Base-by-base conservation (phyloP, 2,797 vertebrate genomes). In the Microctenopoma steveboyesi region DNA sequence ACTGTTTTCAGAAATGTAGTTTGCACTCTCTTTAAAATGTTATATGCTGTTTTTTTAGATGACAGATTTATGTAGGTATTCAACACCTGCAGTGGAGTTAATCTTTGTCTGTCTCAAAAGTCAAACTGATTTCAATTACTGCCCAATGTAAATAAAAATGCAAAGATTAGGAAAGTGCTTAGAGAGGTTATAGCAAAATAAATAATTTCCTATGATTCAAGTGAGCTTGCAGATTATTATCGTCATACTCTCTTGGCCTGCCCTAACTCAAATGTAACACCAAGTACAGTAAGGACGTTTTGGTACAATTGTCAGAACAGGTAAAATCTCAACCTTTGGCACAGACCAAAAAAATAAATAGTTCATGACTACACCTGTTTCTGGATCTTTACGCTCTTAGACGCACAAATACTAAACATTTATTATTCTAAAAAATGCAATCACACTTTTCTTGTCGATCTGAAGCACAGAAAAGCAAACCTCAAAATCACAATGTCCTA, bases 21-120 rank as follows among this genome's bases (percentile, higher is more conserved):
- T 9, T 28, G 35, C 45, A 70, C 30, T 18, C 12, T 43, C 30
- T 16, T 55, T 53, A 10, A 53, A 54, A 46, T 74, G 13, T 2
- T 46, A 46, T 25, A 55, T 33, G 53, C 7, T 15, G 49, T 30
- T 51, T 55, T 63, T 63, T 13, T 15, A n/a, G 10, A 30, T 35
- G 33, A 67, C 40, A 52, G 25, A 22, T 30, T 7, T 50, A 3
- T 1, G 22, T 22, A 22, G 37, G 5, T 37, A 51, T 61, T 53
- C 27, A 69, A 64, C 10, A 61, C 25, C 49, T 70, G 14, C 28
- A 42, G 4, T 40, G 12, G 33, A 15, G 18, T 66, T 50, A 52
- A 69, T 2, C 28, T 58, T 64, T 49, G 47, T 65, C 46, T 50
- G 50, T 65, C 43, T 60, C 15, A 70, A 56, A 16, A 58, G 47